Evolutionary conservation across 2,113 vertebrate species (phyloP), one percentile per base, ranked within the genome.

Genomic region (Lepus timidus): DNA sequence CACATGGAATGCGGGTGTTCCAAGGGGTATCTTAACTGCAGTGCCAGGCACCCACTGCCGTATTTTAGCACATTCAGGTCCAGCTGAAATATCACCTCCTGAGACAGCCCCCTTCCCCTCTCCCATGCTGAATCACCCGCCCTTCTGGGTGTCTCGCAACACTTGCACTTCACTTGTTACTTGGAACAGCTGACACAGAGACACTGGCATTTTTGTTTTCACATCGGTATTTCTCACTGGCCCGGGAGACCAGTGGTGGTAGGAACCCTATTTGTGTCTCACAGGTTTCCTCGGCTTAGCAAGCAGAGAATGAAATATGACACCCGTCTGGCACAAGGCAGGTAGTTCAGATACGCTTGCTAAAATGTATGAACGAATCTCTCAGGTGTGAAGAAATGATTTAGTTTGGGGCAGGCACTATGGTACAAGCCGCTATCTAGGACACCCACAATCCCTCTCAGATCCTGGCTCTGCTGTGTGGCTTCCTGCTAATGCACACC

Each of bases 321-420:
- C 29, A 39, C 39, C 67, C 36, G 29, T 4, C 20, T 33, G 23
- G 67, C n/a, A 84, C 20, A 52, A 91, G n/a, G 25, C 1, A 52
- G 73, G 88, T 9, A 62, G 10, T 58, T 92, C 14, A 39, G 6
- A 71, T 6, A 17, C 4, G 1, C 44, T 58, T 92, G 39, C 36
- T 79, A 51, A 44, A 80, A 67, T 67, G 25, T 33, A 52, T n/a
- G 49, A 85, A 62, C 49, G 39, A 74, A 62, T 55, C 51, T 81
- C 36, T 65, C 39, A 90, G 14, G 78, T 67, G 85, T 64, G 22
- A 96, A 44, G 51, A 88, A 79, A 79, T 65, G 52, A 75, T 49
- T 19, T 16, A 58, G 1, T 58, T 58, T 20, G 55, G 55, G 19
- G 55, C 19, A 3, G 55, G 55, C 13, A 19, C 55, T 16, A 3